Conservation (phyloP, 2,797 vertebrate genomes). For the Channa striata region DNA sequence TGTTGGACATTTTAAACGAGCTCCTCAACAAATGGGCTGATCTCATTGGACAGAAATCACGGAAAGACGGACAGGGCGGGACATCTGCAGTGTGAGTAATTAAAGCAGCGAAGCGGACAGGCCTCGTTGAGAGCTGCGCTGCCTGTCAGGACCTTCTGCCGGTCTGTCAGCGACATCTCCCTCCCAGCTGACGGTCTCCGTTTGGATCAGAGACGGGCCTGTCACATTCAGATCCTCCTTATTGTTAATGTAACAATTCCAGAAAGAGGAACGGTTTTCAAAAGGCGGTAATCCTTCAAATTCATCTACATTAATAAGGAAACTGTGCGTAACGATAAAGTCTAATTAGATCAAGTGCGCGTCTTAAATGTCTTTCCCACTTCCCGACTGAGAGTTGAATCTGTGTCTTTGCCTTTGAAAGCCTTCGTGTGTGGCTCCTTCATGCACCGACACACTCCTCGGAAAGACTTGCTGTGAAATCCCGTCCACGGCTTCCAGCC, state of each 20-base stretch:
- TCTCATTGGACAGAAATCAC: slow-evolving; percentile 2
- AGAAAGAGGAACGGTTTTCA: slow-evolving; percentile 15
- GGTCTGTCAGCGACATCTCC: slow-evolving; percentile 53
- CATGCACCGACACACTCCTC: neutral
- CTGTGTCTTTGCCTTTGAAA: neutral
- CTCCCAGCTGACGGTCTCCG: slow-evolving; percentile 73
- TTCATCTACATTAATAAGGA: neutral
- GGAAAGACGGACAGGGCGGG: no score
- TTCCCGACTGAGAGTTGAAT: neutral
- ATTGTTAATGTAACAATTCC: slow-evolving; percentile 41
- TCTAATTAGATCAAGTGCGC: neutral
- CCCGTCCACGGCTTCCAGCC: slow-evolving; percentile 15
- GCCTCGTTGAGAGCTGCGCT: neutral
- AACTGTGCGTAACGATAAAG: neutral
- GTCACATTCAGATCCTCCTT: slow-evolving; percentile 74
- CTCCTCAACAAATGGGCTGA: neutral
- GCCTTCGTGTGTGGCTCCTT: neutral
- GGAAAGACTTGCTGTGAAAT: neutral
- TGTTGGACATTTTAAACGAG: no score
- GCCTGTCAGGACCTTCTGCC: slow-evolving; percentile 81
- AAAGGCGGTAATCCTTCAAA: neutral
- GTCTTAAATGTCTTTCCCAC: no score
- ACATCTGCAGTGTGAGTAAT: slow-evolving; percentile 1
- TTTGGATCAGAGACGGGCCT: slow-evolving; percentile 60
- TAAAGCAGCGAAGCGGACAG: slow-evolving; percentile 1